A percentile compares a stretch with the other conserved stretches of the same genome.
These are phyloP conservation scores for Scolopax bukidnonensis DNA, from an alignment of 2,797 vertebrate species.

Conservation along the genomic window DNA sequence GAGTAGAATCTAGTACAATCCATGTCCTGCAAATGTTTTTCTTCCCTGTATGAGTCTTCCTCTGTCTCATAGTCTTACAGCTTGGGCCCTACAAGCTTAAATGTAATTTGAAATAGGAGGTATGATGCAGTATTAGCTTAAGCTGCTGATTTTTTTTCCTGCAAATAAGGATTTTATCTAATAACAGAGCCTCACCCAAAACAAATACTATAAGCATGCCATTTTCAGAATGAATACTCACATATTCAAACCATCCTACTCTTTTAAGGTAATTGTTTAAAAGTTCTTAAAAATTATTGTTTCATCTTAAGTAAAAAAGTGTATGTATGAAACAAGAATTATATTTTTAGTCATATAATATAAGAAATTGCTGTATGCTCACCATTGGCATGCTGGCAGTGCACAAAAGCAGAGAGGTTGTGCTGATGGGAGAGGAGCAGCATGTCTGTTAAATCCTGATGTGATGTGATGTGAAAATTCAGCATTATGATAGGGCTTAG, in stretches of 20 bases:
- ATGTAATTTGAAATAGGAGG: not conserved
- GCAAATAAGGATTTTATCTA: not conserved
- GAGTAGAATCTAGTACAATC: not conserved
- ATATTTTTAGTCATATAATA: not conserved
- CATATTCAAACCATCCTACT: not conserved
- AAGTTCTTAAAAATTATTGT: not conserved
- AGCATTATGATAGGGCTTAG: not conserved
- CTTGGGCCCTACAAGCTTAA: not conserved
- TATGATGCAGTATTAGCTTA: not conserved
- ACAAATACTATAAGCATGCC: not conserved
- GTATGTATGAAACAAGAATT: fast-evolving
- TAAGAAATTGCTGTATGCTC: not conserved
- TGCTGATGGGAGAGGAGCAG: not conserved
- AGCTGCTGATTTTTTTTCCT: not conserved
- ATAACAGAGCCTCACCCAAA: not conserved
- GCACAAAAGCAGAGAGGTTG: not conserved
- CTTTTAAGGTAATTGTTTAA: not conserved
- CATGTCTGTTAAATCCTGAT: not conserved
- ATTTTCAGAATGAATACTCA: not conserved
- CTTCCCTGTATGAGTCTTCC: not conserved
- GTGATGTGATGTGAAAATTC: not conserved
- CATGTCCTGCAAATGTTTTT: not conserved
- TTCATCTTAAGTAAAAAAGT: not conserved
- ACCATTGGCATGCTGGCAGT: not conserved
- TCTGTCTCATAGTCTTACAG: not conserved